phyloP scores from a whole-genome alignment of 2,113 vertebrate species.

The Daphoenositta chrysoptera region DNA sequence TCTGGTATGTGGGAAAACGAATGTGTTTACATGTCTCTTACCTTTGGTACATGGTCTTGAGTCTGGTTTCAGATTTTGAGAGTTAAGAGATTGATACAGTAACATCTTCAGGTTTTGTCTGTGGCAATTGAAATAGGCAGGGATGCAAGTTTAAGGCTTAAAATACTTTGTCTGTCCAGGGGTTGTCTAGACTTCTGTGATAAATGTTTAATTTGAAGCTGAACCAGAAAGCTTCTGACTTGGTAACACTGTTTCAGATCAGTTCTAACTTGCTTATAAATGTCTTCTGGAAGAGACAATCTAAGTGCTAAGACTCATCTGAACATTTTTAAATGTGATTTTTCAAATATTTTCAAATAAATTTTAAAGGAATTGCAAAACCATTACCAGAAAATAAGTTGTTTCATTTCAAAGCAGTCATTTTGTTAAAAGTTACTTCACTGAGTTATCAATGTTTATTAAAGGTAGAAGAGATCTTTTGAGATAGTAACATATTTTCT shows the following conservation, averaged over 20 bases:
- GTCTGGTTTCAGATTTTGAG: neutral
- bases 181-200: neutral
- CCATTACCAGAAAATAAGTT: neutral
- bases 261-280: neutral
- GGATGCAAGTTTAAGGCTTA: neutral
- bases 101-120: neutral
- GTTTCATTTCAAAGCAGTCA: neutral
- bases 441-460: neutral
- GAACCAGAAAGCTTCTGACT: neutral
- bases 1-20: neutral
- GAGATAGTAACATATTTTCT: neutral
- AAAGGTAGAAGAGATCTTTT: neutral
- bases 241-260: neutral
- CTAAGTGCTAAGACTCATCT: neutral
- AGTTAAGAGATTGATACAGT: neutral
- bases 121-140: neutral
- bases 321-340: neutral
- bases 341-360: neutral
- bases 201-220: neutral
- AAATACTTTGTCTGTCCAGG: neutral
- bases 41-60: neutral
- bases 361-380: neutral
- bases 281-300: neutral
- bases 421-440: neutral
- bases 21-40: rapidly evolving